phyloP scores from a whole-genome alignment of 2,888 invertebrate genomes.

The Rugalucina vietnamica region DNA sequence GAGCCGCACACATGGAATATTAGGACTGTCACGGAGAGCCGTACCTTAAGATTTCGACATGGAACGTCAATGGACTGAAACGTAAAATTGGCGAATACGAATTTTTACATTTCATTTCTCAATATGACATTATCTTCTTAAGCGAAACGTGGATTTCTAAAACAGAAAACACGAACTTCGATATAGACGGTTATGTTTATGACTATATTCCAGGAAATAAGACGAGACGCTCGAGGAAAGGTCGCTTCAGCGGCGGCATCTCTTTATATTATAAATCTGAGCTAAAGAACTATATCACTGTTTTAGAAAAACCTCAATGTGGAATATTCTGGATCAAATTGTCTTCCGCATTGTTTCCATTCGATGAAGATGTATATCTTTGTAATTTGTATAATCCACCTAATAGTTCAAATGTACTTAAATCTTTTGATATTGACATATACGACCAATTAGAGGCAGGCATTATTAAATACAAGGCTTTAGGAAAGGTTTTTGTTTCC shows the following conservation, averaged over 20 bases:
- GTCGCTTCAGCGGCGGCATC: neutral
- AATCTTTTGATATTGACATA: neutral
- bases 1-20: neutral
- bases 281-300: neutral
- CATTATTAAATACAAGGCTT: neutral
- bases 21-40: neutral
- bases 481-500: conserved; percentile 4
- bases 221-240: neutral
- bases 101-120: neutral
- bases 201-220: neutral
- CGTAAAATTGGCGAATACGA: neutral
- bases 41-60: neutral
- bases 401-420: neutral
- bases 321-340: neutral
- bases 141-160: neutral
- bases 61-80: neutral
- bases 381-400: neutral
- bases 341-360: neutral
- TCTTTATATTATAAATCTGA: neutral
- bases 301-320: neutral
- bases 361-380: neutral
- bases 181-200: neutral
- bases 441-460: conserved; percentile 3
- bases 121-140: neutral
- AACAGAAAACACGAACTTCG: neutral